Evolutionary conservation across 2,888 invertebrate genomes (phyloP), one percentile per base, ranked within the genome.

Genomic region (Sericinus montela): DNA sequence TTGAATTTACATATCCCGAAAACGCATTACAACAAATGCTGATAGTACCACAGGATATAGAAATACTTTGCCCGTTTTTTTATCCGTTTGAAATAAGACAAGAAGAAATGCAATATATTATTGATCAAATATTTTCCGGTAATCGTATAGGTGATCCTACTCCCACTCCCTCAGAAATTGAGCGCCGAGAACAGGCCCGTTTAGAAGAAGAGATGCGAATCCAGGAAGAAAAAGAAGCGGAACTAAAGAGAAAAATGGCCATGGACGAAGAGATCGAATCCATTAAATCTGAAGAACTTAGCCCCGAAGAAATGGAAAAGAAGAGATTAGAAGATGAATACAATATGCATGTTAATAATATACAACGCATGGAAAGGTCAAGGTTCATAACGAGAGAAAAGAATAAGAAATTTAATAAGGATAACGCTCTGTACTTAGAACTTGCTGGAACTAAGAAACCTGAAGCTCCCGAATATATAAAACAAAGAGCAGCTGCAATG

Each of bases 1-100:
- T 90, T 6, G 91, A 93, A 65, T 92, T 85, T 62, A 94, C 94
- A 43, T 95, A 94, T 76, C 90, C 94, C 41, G 95, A 95, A 65
- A 93, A 94, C 60, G 90, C 92, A 23, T 69, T 94, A 42, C 89
- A 93, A 44, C 92, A 93, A 75, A 72, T 94, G 69, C 91, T 94
- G 53, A 86, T 94, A 56, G 89, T 93, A 14, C 95, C 95, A 0
- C 82, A 91, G 32, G 91, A 93, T 52, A 72, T 93, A n/a, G 90
- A 92, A 68, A 84, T 93, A 46, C 61, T 91, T n/a, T 90, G 91
- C 52, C 92, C 93, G 0, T 87, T 86, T 51, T 93, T 90, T 72
- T 94, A 91, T 75, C 86, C 90, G 55, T 90, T 80, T 58, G 94
- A 91, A 75, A 89, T 80, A 63, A 71, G 87, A 38, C 58, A 67